phyloP scores from a whole-genome alignment of 2,797 vertebrate genomes.

The Micropoecilia bifurca region DNA sequence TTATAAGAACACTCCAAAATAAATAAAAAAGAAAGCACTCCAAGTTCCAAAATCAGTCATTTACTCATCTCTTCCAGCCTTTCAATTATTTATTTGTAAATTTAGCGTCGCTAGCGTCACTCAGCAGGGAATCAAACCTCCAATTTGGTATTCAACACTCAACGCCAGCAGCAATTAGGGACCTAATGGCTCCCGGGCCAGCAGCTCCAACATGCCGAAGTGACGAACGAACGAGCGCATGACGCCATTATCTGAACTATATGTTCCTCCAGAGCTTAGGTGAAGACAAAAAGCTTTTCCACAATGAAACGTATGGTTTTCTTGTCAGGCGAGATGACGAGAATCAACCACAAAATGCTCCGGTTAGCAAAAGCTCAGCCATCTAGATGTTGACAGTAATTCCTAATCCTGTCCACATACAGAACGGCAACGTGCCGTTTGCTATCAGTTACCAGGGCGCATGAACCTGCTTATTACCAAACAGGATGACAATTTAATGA shows the following conservation, averaged over 20 bases:
- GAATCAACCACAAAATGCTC: slow-evolving; percentile 28
- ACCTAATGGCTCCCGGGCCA: slow-evolving; percentile 58
- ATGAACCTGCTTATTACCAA: slow-evolving; percentile 75
- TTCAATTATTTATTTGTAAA: slow-evolving; percentile 79
- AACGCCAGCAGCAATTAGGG: slow-evolving; percentile 67
- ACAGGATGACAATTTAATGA: slow-evolving; percentile 81
- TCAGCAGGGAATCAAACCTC: slow-evolving; percentile 67
- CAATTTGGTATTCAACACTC: slow-evolving; percentile 62
- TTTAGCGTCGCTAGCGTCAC: slow-evolving; percentile 62
- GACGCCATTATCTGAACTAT: slow-evolving; percentile 18
- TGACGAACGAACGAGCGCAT: slow-evolving; percentile 16
- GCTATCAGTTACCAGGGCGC: slow-evolving; percentile 68
- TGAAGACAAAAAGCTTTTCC: slow-evolving; percentile 26
- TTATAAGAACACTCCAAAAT: slow-evolving; percentile 24
- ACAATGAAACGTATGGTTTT: slow-evolving; percentile 21
- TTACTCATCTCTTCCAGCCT: slow-evolving; percentile 60
- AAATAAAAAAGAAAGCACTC: slow-evolving; percentile 46
- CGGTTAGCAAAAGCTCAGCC: slow-evolving; percentile 41
- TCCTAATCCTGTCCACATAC: slow-evolving; percentile 62
- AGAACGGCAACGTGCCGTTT: slow-evolving; percentile 72
- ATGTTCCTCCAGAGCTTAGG: slow-evolving; percentile 11
- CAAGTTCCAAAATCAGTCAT: slow-evolving; percentile 56
- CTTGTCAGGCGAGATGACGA: slow-evolving; percentile 35
- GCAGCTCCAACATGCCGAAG: slow-evolving; percentile 48
- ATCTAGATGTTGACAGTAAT: slow-evolving; percentile 64